Base-by-base conservation (phyloP, 2,113 vertebrate species). In the Prietella phreatophila region DNA sequence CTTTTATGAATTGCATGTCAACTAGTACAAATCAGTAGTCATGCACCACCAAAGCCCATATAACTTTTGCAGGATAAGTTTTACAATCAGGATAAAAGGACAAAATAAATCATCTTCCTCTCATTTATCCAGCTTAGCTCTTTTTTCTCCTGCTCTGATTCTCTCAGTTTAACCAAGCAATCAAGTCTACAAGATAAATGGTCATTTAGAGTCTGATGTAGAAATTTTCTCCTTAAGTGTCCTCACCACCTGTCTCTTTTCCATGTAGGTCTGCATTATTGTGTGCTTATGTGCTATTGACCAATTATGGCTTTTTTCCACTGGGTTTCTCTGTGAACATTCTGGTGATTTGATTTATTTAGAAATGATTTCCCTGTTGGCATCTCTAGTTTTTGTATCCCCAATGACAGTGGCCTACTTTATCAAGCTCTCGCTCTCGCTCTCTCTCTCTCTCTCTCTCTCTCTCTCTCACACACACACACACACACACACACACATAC, bases 291-390 rank as follows among this genome's bases (percentile, higher is more conserved):
- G 86, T 58, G 55, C 88, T 60, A 87, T 73, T 80, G 63, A 86
- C 80, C 86, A 89, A 87, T 89, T 91, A 94, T 90, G 93, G 91
- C 93, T 94, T 92, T 65, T 60, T 79, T 78, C 56, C 22, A 27
- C 20, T 82, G 80, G 56, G 84, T 39, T 60, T 27, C 93, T 93
- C 92, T 90, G 91, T 92, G 56, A 82, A 82, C 55, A 61, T 93
- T 92, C 91, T 89, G 93, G 92, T 93, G 92, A 94, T 93, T 95
- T 93, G 93, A 94, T 95, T 94, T 95, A 95, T 95, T 95, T 94
- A 95, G 94, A 93, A 91, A 94, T 95, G 93, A 95, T 95, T 95
- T 95, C 95, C 95, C 95, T 94, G 93, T 94, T 95, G 95, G 93
- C 67, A 76, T 85, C 69, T 86, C 83, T 94, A 93, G 92, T 27